Conservation (phyloP, 2,113 vertebrate genomes). For the Tragelaphus imberbis region DNA sequence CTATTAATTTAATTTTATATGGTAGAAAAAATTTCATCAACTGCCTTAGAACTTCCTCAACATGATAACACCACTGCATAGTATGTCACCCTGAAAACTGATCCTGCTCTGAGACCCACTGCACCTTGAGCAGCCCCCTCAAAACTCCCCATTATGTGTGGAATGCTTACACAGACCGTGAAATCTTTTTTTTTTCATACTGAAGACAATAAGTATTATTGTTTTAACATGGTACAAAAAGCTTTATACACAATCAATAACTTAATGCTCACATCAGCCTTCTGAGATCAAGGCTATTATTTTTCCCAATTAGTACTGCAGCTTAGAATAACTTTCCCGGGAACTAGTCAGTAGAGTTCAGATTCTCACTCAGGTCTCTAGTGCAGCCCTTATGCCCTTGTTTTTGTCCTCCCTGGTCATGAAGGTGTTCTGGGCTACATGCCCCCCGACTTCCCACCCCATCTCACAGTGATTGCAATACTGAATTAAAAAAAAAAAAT, state of each 20-base stretch:
- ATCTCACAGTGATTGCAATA: background rate
- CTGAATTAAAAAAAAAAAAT: too few species aligned
- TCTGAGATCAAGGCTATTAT: background rate
- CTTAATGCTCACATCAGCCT: background rate
- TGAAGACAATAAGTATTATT: background rate
- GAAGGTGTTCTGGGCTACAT: background rate
- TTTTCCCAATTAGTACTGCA: background rate
- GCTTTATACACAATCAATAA: background rate
- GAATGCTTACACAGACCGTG: background rate
- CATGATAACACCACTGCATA: background rate
- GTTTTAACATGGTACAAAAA: background rate
- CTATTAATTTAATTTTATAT: background rate
- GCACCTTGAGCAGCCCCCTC: background rate
- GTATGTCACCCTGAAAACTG: background rate
- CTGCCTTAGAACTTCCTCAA: background rate
- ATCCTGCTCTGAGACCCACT: background rate
- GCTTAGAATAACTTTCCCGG: background rate
- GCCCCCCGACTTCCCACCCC: accelerated
- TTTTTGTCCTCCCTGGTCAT: background rate
- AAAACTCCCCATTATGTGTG: background rate
- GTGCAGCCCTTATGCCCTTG: background rate
- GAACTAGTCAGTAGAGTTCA: background rate
- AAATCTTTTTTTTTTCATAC: background rate
- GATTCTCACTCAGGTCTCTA: background rate
- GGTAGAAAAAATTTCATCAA: background rate